Evolutionary conservation across 35 echinoderm and acorn worm species (phyloP).

Genomic region (Apostichopus parvimensis): DNA sequence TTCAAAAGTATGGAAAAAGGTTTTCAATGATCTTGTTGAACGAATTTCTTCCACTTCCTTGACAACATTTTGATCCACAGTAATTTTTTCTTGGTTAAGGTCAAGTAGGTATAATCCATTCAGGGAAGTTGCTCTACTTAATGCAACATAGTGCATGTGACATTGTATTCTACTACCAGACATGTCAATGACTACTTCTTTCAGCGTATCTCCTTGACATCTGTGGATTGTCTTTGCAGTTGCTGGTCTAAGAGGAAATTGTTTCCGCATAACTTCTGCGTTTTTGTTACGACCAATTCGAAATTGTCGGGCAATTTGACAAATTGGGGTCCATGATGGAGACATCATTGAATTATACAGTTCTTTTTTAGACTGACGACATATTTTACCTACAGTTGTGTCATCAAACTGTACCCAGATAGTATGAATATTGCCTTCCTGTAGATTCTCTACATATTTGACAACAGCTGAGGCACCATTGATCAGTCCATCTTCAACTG

Average conservation of each 20-base stretch:
- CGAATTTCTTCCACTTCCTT: too few relatives aligned
- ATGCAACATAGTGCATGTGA: background rate
- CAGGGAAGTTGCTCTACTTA: too few relatives aligned
- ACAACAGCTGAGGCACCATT: constrained; percentile 41
- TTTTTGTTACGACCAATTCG: background rate
- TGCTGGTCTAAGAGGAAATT: background rate
- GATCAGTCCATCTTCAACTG: constrained; percentile 37
- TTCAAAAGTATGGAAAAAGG: background rate
- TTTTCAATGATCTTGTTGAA: background rate
- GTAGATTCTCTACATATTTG: background rate
- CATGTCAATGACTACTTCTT: constrained; percentile 37
- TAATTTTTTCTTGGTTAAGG: too few relatives aligned
- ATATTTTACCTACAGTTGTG: constrained; percentile 13
- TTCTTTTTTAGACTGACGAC: background rate
- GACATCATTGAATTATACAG: background rate
- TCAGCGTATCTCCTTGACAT: constrained; percentile 45
- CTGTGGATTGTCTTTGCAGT: constrained; percentile 49
- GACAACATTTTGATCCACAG: too few relatives aligned
- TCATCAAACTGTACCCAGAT: constrained; percentile 56
- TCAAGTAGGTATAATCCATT: too few relatives aligned
- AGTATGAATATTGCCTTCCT: background rate
- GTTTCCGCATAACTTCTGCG: background rate
- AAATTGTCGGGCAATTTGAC: constrained; percentile 28
- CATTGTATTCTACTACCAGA: background rate
- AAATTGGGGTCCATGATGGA: constrained; percentile 48